phyloP scores from a whole-genome alignment of 2,113 vertebrate species.

The Gnathonemus longibarbis region DNA sequence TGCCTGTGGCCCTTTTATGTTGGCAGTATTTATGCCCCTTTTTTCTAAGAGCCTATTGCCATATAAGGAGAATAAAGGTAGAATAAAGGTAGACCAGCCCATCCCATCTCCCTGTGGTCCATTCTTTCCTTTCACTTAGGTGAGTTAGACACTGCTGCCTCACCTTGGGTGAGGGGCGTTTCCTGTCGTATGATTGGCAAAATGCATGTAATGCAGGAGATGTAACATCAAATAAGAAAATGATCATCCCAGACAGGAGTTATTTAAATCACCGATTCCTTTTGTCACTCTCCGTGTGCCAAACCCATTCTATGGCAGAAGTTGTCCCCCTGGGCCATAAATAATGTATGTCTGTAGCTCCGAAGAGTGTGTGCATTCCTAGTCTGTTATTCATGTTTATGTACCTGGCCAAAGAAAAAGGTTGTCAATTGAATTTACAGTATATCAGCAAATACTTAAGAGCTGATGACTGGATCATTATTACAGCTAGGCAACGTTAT shows the following conservation, averaged over 20 bases:
- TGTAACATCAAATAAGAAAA: not conserved
- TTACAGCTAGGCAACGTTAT: no score
- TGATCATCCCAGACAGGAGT: not conserved
- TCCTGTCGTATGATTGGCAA: not conserved
- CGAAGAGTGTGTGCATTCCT: not conserved
- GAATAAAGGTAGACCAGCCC: constrained; percentile 17
- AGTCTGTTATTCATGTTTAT: not conserved
- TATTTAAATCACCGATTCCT: not conserved
- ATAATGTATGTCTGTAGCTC: not conserved
- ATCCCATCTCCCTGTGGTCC: constrained; percentile 25
- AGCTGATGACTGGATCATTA: no score
- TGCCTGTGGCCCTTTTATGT: not conserved
- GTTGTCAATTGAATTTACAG: no score
- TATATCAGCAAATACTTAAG: no score
- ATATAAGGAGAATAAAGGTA: constrained; percentile 20
- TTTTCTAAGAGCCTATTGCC: constrained; percentile 7
- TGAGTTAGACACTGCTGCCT: constrained; percentile 31
- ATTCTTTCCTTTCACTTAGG: constrained; percentile 34
- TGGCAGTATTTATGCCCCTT: not conserved
- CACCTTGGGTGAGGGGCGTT: constrained; percentile 4
- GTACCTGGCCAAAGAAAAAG: not conserved
- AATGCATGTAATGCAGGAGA: not conserved
- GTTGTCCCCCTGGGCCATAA: not conserved
- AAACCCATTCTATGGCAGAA: not conserved
- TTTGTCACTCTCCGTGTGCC: not conserved